These are phyloP conservation scores for Lampris megalopsis DNA, from an alignment of 2,113 vertebrate species.

Conservation along the genomic window DNA sequence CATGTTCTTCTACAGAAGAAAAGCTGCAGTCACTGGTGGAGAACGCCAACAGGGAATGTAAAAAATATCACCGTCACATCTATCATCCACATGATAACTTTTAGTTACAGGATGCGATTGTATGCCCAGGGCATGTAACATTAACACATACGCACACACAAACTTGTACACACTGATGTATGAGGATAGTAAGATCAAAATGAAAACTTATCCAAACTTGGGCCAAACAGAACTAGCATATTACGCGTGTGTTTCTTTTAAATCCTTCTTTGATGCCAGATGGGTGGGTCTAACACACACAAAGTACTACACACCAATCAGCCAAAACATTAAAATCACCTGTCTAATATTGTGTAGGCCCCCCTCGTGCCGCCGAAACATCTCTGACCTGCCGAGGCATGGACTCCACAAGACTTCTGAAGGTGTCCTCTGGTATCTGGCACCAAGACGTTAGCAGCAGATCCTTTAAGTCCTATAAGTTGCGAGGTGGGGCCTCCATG, in stretches of 20 bases:
- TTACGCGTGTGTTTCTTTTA: slow-evolving; percentile 3
- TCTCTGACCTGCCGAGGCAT: too few relatives aligned
- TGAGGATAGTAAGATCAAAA: slow-evolving; percentile 4
- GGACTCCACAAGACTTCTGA: too few relatives aligned
- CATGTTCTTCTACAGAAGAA: slow-evolving; percentile 11
- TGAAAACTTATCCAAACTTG: slow-evolving; percentile 3
- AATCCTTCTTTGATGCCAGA: slow-evolving; percentile 10
- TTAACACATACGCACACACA: slow-evolving; percentile 21
- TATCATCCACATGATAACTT: slow-evolving; percentile 31
- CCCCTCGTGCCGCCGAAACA: too few relatives aligned
- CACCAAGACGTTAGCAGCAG: too few relatives aligned
- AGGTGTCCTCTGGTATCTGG: too few relatives aligned
- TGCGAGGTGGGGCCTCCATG: too few relatives aligned
- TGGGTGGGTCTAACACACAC: not conserved
- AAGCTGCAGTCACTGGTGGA: slow-evolving; percentile 3
- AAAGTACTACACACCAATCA: too few relatives aligned
- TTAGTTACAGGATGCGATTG: slow-evolving; percentile 19
- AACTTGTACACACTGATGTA: slow-evolving; percentile 18
- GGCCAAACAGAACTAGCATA: slow-evolving; percentile 19
- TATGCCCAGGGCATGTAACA: slow-evolving; percentile 24
- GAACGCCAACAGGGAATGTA: slow-evolving; percentile 1
- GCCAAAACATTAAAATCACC: too few relatives aligned
- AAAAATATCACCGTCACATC: slow-evolving; percentile 15
- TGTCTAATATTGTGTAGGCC: too few relatives aligned
- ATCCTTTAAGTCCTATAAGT: too few relatives aligned